Base-by-base conservation (phyloP, 2,797 vertebrate species). In the Rhinatrema bivittatum region DNA sequence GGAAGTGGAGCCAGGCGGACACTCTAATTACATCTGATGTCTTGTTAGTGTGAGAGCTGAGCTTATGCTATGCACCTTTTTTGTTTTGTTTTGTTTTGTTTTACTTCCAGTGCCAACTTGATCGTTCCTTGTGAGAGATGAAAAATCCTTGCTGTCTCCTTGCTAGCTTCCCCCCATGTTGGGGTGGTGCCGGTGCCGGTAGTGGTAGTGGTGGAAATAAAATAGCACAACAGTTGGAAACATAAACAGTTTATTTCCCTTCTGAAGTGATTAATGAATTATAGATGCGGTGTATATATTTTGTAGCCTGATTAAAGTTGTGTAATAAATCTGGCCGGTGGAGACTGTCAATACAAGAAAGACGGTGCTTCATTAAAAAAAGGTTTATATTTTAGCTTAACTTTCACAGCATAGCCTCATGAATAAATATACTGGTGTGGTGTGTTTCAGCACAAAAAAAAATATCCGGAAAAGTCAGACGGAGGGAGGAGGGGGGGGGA, bases 301-400 rank as follows among this genome's bases (percentile, higher is more conserved):
- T 72, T 78, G 70, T 68, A 74, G 62, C 59, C 68, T 74, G 73
- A 78, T 82, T 81, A 76, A 54, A 73, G 65, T 56, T 76, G 68
- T 65, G 50, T 70, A 79, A 81, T 84, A 78, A 80, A 81, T 82
- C 74, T 73, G 71, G 76, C 74, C 61, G 66, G 73, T 26, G 31
- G 68, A 71, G 69, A 64, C 66, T 81, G 74, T 74, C 76, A 54
- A 20, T 48, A 70, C 47, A 42, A 64, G 65, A 71, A 66, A 67
- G 60, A 59, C 53, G 64, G 42, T 69, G 72, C 63, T 42, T 62
- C 72, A 72, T 53, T 34, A 65, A 68, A 66, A 68, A 75, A 70
- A 62, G 74, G 46, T 65, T 75, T 66, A 42, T 56, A 62, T 65
- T 36, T 69, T 70, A 69, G 47, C 51, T 66, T 45, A 61, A 71